A percentile compares a stretch with the other conserved stretches of the same genome.
phyloP scores from a whole-genome alignment of 2,113 vertebrate genomes.

The Corythornis vintsioides region DNA sequence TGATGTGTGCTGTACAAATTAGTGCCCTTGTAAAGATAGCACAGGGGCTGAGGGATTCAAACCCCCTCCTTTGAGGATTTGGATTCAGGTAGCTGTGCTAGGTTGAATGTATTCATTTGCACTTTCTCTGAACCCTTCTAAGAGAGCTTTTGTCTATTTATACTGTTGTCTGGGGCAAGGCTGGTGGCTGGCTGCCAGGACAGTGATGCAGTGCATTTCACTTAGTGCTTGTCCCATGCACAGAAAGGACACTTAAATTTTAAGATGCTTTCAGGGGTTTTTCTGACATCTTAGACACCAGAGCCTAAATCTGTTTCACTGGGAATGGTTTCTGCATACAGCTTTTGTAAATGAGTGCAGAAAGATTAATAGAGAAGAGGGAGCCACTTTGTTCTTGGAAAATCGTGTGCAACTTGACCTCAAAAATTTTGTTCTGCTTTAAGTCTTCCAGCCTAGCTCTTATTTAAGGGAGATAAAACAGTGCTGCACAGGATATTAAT shows the following conservation, averaged over 20 bases:
- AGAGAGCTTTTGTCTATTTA: conserved; percentile 54
- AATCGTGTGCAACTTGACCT: background rate
- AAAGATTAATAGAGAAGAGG: background rate
- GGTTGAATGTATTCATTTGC: background rate
- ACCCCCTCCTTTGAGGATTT: background rate
- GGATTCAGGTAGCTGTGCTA: background rate
- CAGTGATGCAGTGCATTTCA: conserved; percentile 1
- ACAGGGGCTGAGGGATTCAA: background rate
- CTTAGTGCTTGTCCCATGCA: background rate
- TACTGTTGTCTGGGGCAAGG: conserved; percentile 41
- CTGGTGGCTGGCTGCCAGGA: conserved; percentile 47
- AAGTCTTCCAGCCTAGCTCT: background rate
- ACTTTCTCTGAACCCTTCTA: conserved; percentile 49
- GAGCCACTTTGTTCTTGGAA: background rate
- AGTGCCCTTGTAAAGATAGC: conserved; percentile 32
- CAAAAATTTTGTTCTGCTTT: background rate
- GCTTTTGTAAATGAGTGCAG: background rate
- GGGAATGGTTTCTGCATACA: background rate
- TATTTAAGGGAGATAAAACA: background rate
- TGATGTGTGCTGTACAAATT: background rate
- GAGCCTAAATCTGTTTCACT: background rate
- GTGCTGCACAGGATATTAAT: background rate
- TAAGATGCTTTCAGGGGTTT: background rate
- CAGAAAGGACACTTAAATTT: background rate
- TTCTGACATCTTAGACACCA: background rate